phyloP scores from a whole-genome alignment of 2,797 vertebrate genomes.

The Mus caroli region DNA sequence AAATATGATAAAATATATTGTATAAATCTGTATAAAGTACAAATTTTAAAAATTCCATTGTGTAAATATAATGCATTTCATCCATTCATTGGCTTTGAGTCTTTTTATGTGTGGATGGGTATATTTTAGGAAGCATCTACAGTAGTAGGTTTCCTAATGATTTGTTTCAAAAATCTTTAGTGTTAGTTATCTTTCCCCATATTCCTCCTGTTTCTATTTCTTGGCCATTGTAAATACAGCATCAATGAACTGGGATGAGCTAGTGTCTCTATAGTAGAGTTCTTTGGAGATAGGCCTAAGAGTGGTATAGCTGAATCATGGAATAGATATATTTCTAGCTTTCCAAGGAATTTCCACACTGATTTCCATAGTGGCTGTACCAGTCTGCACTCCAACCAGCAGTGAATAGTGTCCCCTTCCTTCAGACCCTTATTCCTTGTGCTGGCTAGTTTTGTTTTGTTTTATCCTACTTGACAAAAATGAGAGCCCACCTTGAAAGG shows the following conservation, averaged over 20 bases:
- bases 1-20: not conserved
- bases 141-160: not conserved
- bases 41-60: not conserved
- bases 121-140: not conserved
- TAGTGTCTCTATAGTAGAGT: not conserved
- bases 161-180: not conserved
- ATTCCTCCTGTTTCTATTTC: not conserved
- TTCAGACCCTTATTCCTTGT: not conserved
- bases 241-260: not conserved
- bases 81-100: not conserved
- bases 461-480: not conserved
- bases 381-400: not conserved
- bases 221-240: not conserved
- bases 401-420: not conserved
- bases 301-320: not conserved
- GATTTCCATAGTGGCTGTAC: not conserved
- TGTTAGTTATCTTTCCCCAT: not conserved
- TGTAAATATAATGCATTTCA: too few relatives aligned
- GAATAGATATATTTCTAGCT: not conserved
- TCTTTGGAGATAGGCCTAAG: not conserved
- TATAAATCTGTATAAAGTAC: not conserved
- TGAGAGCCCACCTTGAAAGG: not conserved
- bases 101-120: not conserved
- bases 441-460: not conserved
- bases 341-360: not conserved